Evolutionary conservation across 2,113 vertebrate species (phyloP).

Genomic region (Climacteris rufus): DNA sequence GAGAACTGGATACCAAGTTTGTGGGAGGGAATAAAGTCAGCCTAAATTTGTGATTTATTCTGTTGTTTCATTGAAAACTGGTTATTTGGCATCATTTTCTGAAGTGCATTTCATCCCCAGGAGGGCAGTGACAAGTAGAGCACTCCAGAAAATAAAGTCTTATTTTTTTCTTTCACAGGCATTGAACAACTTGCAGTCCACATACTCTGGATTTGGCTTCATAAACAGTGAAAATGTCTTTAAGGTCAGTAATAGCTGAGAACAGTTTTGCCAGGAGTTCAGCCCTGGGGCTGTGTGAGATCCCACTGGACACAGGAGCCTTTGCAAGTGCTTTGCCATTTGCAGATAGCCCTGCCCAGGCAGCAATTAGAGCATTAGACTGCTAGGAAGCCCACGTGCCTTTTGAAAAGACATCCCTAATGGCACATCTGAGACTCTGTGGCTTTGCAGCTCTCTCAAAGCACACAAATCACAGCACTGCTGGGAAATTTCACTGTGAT

Average conservation of each 20-base stretch:
- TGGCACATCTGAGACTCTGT: neutral
- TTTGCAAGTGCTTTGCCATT: neutral
- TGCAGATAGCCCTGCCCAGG: neutral
- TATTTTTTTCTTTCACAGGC: constrained; percentile 75
- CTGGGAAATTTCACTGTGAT: neutral
- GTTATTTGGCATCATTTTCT: neutral
- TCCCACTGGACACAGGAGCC: fast-evolving
- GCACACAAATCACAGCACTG: neutral
- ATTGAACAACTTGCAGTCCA: constrained; percentile 95
- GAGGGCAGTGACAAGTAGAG: neutral
- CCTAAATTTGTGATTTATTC: neutral
- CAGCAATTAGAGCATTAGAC: neutral
- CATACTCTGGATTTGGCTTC: constrained; percentile 90
- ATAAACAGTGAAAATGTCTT: constrained; percentile 98
- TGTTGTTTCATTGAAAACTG: neutral
- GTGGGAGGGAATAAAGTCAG: neutral
- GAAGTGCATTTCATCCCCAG: neutral
- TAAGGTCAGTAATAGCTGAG: constrained; percentile 71
- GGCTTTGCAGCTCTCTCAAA: neutral
- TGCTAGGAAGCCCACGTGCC: neutral
- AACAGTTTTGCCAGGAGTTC: neutral
- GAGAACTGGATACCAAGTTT: neutral
- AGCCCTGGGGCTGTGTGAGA: neutral
- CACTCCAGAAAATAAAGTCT: neutral
- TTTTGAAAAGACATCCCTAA: neutral